These are phyloP conservation scores for Corythaixoides concolor DNA, from an alignment of 2,113 vertebrate genomes.

Conservation along the genomic window DNA sequence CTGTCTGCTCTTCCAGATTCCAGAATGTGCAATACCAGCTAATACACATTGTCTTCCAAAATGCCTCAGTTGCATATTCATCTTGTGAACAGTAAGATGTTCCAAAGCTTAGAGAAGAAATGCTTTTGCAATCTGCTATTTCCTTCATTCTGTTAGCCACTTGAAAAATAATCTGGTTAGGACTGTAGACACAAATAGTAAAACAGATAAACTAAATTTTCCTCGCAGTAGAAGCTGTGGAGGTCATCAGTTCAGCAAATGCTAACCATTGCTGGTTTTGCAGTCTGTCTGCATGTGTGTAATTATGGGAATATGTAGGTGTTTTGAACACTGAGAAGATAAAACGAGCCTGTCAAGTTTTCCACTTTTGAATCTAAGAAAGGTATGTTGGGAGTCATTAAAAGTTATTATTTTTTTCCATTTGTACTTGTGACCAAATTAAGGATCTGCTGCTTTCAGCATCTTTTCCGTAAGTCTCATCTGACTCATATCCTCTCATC, in stretches of 20 bases:
- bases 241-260: neutral
- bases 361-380: neutral
- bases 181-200: neutral
- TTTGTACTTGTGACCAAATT: neutral
- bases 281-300: neutral
- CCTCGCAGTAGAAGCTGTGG: neutral
- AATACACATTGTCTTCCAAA: neutral
- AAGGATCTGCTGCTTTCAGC: neutral
- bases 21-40: neutral
- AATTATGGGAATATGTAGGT: neutral
- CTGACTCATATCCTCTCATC: conserved; percentile 36
- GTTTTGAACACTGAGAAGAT: neutral
- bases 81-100: neutral
- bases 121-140: neutral
- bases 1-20: neutral
- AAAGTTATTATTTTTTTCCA: neutral
- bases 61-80: neutral
- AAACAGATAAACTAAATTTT: neutral
- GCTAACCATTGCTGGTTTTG: neutral
- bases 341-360: neutral
- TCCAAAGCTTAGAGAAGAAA: neutral
- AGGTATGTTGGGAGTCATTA: neutral
- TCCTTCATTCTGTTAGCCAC: neutral
- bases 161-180: conserved; percentile 6
- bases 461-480: conserved; percentile 11